Conservation (phyloP, 1,140 invertebrate species). For the Heliothis subflexa region DNA sequence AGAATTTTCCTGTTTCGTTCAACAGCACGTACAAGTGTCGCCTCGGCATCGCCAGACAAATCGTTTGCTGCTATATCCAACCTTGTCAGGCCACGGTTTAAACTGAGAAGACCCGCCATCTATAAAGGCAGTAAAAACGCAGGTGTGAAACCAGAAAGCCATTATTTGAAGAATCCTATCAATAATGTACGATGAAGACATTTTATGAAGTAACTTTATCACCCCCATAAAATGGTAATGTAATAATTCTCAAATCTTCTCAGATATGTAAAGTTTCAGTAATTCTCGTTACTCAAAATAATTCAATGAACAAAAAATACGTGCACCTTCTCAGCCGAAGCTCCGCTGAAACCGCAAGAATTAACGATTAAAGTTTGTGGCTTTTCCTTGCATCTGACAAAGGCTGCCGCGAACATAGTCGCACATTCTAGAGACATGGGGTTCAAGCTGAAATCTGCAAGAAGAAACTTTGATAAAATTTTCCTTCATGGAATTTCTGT, state of each 20-base stretch:
- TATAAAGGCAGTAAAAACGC: slow-evolving; percentile 54
- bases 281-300: too few relatives aligned
- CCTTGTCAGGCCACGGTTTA: slow-evolving; percentile 80
- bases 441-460: slow-evolving; percentile 80
- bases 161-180: not conserved
- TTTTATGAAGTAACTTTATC: not conserved
- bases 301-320: not conserved
- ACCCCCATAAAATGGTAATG: not conserved
- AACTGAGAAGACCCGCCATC: slow-evolving; percentile 80
- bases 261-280: too few relatives aligned
- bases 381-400: slow-evolving; percentile 82
- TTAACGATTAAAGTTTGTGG: slow-evolving; percentile 80
- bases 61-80: slow-evolving; percentile 83
- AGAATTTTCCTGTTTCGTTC: slow-evolving; percentile 76
- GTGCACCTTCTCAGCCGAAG: slow-evolving; percentile 76
- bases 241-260: not conserved
- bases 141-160: not conserved
- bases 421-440: slow-evolving; percentile 78
- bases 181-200: not conserved
- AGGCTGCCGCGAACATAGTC: slow-evolving; percentile 80
- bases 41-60: slow-evolving; percentile 79
- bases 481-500: not conserved
- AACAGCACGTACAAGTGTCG: slow-evolving; percentile 72
- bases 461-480: slow-evolving; percentile 29
- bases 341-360: slow-evolving; percentile 77